These are phyloP conservation scores for Trachelus troglodyta DNA, from an alignment of 2,888 invertebrate species.

Conservation along the genomic window DNA sequence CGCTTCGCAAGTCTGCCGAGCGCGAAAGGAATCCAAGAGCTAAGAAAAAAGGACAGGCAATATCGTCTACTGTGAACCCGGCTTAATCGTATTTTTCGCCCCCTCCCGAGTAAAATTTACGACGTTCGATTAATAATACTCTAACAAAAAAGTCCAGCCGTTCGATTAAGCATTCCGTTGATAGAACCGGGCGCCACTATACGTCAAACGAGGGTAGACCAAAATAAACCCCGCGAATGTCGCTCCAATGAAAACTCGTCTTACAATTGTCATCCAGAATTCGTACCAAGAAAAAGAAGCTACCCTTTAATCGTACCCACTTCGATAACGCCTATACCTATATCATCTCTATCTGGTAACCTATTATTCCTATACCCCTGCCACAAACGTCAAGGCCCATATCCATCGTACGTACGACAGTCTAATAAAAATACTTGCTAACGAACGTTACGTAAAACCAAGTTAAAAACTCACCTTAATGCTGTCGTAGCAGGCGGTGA, in stretches of 20 bases:
- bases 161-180: background rate
- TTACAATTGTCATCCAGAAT: background rate
- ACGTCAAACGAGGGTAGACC: background rate
- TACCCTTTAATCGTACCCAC: background rate
- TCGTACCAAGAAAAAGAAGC: background rate
- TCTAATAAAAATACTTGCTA: too few relatives aligned
- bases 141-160: background rate
- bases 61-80: conserved; percentile 12
- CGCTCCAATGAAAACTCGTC: background rate
- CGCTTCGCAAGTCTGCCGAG: background rate
- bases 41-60: conserved; percentile 1
- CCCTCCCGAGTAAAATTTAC: conserved; percentile 29
- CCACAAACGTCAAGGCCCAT: too few relatives aligned
- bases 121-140: conserved; percentile 32
- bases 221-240: background rate
- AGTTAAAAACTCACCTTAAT: conserved; percentile 89
- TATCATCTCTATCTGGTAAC: too few relatives aligned
- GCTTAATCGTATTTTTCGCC: conserved; percentile 20
- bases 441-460: too few relatives aligned
- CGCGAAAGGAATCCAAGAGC: background rate
- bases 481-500: conserved; percentile 99
- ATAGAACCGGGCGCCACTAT: background rate
- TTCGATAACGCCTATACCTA: background rate
- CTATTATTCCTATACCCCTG: too few relatives aligned
- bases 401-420: too few relatives aligned